Evolutionary conservation across 92 coral and sea anemone species (phyloP).

Genomic region (Umimayanthus chanpuru): DNA sequence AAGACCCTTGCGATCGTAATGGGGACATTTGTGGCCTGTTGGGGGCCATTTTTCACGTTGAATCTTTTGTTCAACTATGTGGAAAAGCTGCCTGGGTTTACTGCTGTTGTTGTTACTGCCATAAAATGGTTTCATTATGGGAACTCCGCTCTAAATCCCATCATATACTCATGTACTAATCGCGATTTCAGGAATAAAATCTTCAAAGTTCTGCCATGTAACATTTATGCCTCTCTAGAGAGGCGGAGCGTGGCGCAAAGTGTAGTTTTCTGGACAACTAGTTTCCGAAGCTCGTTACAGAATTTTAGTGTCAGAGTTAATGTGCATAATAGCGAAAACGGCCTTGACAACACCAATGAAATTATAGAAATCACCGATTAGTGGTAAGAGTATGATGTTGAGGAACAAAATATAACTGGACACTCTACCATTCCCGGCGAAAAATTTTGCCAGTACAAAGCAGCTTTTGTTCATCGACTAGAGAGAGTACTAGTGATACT

Average conservation of each 20-base stretch:
- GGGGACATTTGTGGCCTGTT: conserved; percentile 80
- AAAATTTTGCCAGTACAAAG: not conserved
- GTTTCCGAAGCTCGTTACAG: conserved; percentile 57
- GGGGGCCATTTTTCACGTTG: conserved; percentile 83
- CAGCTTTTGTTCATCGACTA: not conserved
- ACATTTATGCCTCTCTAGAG: not conserved
- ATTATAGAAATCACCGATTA: conserved; percentile 11
- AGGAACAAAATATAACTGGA: too few relatives aligned
- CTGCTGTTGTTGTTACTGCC: conserved; percentile 51
- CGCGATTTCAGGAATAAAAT: conserved; percentile 82
- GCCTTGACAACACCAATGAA: not conserved
- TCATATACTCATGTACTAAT: conserved; percentile 78
- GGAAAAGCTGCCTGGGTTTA: conserved; percentile 28
- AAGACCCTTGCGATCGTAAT: conserved; percentile 82
- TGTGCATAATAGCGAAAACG: not conserved
- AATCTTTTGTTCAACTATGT: conserved; percentile 63
- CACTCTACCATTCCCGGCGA: not conserved
- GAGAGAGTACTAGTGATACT: not conserved
- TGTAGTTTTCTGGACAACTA: conserved; percentile 71
- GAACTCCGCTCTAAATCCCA: conserved; percentile 81
- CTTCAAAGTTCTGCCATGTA: conserved; percentile 75
- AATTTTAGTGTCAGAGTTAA: not conserved
- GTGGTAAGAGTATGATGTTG: not conserved
- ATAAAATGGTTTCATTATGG: conserved; percentile 77
- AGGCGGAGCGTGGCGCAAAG: conserved; percentile 30